Percentiles rank a stretch among this genome's conserved stretches.
Conservation (phyloP, 1,140 invertebrate genomes). For the Solenopsis invicta region DNA sequence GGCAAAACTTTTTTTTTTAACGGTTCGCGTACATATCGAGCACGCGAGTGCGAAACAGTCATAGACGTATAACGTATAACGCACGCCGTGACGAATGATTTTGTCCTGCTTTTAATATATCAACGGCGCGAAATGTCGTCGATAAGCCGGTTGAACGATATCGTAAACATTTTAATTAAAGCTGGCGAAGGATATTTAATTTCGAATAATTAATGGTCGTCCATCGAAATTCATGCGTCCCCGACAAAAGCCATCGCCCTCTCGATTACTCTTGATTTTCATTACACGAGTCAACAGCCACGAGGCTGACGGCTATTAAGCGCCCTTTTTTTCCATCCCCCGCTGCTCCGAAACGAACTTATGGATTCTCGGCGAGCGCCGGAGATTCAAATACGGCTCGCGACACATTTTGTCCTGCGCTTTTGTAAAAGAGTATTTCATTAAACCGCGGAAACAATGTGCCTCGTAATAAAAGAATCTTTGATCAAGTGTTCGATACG, state of each 20-base stretch:
- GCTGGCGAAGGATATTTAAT: conserved; percentile 84
- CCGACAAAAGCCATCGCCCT: conserved; percentile 76
- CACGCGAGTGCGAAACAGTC: conserved; percentile 17
- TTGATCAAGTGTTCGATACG: conserved; percentile 7
- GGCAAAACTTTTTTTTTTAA: background rate
- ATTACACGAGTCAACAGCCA: conserved; percentile 77
- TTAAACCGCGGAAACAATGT: conserved; percentile 26
- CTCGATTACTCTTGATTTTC: conserved; percentile 81
- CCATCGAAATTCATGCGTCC: conserved; percentile 79
- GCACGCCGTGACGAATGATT: conserved; percentile 74
- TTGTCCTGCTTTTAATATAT: conserved; percentile 71
- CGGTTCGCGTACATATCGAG: background rate
- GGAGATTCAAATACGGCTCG: conserved; percentile 50
- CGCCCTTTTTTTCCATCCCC: conserved; percentile 64
- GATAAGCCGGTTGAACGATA: conserved; percentile 71
- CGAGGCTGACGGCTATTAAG: conserved; percentile 74
- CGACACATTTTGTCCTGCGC: conserved; percentile 54
- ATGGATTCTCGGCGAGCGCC: conserved; percentile 59
- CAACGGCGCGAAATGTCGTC: conserved; percentile 65
- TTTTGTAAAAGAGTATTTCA: conserved; percentile 42
- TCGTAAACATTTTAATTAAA: conserved; percentile 86
- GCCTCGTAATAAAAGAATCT: conserved; percentile 31
- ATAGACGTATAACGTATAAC: conserved; percentile 1
- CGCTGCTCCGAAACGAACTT: conserved; percentile 64
- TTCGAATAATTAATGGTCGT: conserved; percentile 85